A percentile compares a stretch with the other conserved stretches of the same genome.
Conservation (phyloP, 2,888 invertebrate genomes). For the Limnephilus auricula region DNA sequence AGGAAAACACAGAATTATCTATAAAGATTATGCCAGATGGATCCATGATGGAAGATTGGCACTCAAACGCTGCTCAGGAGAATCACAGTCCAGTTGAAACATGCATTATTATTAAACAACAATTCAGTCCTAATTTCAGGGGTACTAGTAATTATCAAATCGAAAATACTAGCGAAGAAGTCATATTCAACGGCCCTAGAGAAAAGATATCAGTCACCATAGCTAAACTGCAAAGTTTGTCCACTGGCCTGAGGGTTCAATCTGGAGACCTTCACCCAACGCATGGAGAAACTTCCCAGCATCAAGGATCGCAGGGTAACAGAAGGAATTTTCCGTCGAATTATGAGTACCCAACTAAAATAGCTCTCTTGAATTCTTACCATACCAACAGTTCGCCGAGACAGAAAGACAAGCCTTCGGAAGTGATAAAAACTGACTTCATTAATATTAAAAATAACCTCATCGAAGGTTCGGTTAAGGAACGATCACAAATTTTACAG, state of each 20-base stretch:
- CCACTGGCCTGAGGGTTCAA: constrained; percentile 61
- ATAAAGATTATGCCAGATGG: constrained; percentile 52
- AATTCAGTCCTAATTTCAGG: constrained; percentile 44
- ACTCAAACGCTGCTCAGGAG: neutral
- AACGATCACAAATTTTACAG: constrained; percentile 62
- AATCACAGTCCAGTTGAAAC: constrained; percentile 55
- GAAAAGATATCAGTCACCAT: constrained; percentile 58
- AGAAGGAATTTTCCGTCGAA: neutral
- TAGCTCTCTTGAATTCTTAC: constrained; percentile 53
- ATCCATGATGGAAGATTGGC: neutral
- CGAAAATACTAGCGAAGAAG: constrained; percentile 33
- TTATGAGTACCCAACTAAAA: constrained; percentile 52
- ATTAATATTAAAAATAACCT: constrained; percentile 58
- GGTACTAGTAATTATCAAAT: constrained; percentile 13
- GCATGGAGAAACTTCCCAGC: constrained; percentile 6
- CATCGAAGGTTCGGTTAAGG: constrained; percentile 57
- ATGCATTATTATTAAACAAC: constrained; percentile 63
- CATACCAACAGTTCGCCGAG: constrained; percentile 32
- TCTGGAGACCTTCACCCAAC: constrained; percentile 54
- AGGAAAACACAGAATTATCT: constrained; percentile 47
- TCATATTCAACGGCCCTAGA: constrained; percentile 45
- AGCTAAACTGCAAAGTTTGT: constrained; percentile 64
- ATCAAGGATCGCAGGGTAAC: neutral
- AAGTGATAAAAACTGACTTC: constrained; percentile 52
- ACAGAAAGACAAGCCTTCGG: constrained; percentile 36